These are phyloP conservation scores for Neomorphus geoffroyi DNA, from an alignment of 2,797 vertebrate species.

Conservation along the genomic window DNA sequence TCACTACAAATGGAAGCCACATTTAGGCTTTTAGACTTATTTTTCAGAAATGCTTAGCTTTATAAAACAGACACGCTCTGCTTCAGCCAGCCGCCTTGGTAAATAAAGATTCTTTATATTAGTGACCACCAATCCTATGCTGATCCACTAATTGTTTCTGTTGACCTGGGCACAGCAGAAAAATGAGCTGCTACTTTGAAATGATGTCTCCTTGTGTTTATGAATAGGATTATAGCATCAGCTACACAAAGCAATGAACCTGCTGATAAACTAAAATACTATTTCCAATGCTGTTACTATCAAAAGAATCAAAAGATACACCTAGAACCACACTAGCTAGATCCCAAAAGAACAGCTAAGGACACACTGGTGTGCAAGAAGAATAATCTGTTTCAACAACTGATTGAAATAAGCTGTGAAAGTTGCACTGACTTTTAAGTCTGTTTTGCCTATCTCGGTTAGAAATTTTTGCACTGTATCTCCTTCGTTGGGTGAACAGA, in stretches of 20 bases:
- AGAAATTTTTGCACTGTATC: background rate
- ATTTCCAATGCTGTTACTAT: background rate
- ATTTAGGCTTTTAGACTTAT: background rate
- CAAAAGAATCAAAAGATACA: background rate
- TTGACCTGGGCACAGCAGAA: background rate
- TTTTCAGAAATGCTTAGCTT: background rate
- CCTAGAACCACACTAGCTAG: background rate
- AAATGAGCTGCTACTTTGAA: background rate
- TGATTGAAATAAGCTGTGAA: background rate
- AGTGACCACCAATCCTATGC: background rate
- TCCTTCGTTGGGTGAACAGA: background rate
- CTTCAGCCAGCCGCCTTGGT: background rate
- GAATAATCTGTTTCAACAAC: background rate
- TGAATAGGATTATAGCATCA: background rate
- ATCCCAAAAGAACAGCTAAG: background rate
- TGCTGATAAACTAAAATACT: background rate
- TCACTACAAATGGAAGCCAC: background rate
- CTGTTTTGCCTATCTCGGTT: background rate
- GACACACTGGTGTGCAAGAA: background rate
- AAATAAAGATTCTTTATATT: background rate
- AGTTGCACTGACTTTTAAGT: background rate
- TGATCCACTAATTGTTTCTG: background rate
- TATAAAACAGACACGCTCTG: background rate
- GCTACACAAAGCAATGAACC: background rate
- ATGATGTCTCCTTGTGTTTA: background rate